A percentile compares a stretch with the other conserved stretches of the same genome.
Conservation (phyloP, 92 coral and sea anemone species). For the Blastomussa wellsi region DNA sequence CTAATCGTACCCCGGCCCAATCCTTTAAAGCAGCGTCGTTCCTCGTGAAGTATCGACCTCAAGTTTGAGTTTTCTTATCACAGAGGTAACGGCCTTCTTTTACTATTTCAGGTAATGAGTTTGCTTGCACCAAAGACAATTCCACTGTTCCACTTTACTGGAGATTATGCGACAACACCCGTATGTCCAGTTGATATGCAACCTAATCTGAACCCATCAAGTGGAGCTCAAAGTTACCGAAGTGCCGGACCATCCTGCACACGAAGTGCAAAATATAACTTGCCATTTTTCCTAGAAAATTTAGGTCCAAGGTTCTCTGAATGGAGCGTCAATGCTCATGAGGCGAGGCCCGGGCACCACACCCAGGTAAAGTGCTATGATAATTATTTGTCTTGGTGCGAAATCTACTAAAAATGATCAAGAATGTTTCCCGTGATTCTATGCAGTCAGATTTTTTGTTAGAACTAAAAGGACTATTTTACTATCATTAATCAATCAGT, state of each 20-base stretch:
- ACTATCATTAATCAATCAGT: too few relatives aligned
- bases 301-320: slow-evolving; percentile 89
- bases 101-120: slow-evolving; percentile 67
- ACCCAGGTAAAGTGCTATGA: slow-evolving; percentile 66
- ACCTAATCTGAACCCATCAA: slow-evolving; percentile 79
- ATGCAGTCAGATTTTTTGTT: too few relatives aligned
- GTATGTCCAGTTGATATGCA: slow-evolving; percentile 78
- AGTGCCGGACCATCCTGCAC: slow-evolving; percentile 52
- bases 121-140: slow-evolving; percentile 75
- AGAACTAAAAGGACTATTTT: too few relatives aligned
- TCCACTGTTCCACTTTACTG: slow-evolving; percentile 77
- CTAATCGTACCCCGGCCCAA: too few relatives aligned
- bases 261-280: slow-evolving; percentile 65
- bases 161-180: slow-evolving; percentile 79
- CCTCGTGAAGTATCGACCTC: too few relatives aligned
- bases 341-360: slow-evolving; percentile 95
- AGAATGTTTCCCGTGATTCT: too few relatives aligned
- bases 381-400: too few relatives aligned
- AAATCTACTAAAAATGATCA: too few relatives aligned
- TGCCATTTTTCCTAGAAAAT: slow-evolving; percentile 86
- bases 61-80: too few relatives aligned
- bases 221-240: slow-evolving; percentile 78
- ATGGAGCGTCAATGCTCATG: slow-evolving; percentile 92
- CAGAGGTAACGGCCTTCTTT: background rate
- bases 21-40: too few relatives aligned